Evolutionary conservation across 2,797 vertebrate species (phyloP).

Genomic region (Chelidonichthys spinosus): DNA sequence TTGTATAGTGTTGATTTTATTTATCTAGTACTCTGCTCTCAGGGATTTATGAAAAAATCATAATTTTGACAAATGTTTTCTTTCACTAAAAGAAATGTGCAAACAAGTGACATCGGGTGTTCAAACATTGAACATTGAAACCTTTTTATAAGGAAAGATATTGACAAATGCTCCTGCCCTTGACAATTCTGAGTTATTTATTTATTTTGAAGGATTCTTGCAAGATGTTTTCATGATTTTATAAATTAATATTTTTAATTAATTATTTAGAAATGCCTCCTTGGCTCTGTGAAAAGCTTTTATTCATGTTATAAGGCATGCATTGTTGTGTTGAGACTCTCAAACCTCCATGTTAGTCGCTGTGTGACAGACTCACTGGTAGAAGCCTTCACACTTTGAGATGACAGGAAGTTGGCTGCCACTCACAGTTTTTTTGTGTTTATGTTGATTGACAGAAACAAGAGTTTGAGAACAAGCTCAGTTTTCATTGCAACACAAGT

Average conservation of each 20-base stretch:
- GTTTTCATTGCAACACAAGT: neutral
- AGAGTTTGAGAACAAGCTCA: neutral
- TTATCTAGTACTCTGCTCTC: too few relatives aligned
- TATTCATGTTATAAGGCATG: neutral
- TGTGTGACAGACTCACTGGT: neutral
- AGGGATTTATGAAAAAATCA: too few relatives aligned
- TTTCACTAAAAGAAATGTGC: too few relatives aligned
- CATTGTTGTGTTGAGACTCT: neutral
- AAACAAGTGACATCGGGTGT: neutral
- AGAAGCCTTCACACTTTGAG: neutral
- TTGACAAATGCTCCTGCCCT: too few relatives aligned
- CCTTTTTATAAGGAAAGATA: too few relatives aligned
- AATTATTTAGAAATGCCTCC: neutral
- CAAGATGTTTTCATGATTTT: too few relatives aligned
- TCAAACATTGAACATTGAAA: neutral
- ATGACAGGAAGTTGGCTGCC: conserved; percentile 3
- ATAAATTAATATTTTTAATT: neutral
- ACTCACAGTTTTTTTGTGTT: neutral
- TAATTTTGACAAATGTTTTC: too few relatives aligned
- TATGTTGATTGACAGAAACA: neutral
- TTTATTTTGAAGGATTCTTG: too few relatives aligned
- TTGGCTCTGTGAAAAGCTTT: neutral
- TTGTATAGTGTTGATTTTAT: too few relatives aligned
- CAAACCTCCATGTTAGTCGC: neutral
- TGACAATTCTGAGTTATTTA: too few relatives aligned